Evolutionary conservation across 2,113 vertebrate genomes (phyloP).

Genomic region (Onychorhynchus coronatus): DNA sequence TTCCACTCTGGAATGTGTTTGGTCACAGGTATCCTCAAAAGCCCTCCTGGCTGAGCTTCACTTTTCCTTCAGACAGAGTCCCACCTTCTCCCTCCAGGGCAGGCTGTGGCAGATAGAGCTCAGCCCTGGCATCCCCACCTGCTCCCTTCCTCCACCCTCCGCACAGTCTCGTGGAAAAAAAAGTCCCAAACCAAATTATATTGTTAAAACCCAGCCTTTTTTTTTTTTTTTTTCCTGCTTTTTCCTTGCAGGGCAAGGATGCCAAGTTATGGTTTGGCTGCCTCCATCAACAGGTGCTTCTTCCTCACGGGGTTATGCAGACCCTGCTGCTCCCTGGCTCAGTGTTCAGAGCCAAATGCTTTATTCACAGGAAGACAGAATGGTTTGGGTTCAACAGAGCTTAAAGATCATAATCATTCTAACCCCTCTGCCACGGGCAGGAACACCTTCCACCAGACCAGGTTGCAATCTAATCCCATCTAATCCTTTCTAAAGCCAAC

Average conservation of each 20-base stretch:
- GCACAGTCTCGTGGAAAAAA: no score
- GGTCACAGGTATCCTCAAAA: background rate
- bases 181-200: background rate
- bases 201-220: background rate
- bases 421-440: background rate
- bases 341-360: background rate
- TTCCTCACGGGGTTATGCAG: rapidly evolving
- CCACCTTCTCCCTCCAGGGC: background rate
- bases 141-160: background rate
- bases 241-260: background rate
- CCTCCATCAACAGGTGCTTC: background rate
- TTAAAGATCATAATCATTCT: background rate
- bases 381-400: background rate
- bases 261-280: background rate
- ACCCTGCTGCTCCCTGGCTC: background rate
- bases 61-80: background rate
- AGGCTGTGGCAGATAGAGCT: background rate
- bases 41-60: background rate
- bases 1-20: background rate
- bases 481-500: background rate
- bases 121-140: background rate
- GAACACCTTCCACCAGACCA: background rate
- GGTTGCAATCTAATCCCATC: background rate
- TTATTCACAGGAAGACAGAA: background rate
- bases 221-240: no score